Evolutionary conservation across 2,888 invertebrate genomes (phyloP), one percentile per base, ranked within the genome.

Genomic region (Sisyra nigra): DNA sequence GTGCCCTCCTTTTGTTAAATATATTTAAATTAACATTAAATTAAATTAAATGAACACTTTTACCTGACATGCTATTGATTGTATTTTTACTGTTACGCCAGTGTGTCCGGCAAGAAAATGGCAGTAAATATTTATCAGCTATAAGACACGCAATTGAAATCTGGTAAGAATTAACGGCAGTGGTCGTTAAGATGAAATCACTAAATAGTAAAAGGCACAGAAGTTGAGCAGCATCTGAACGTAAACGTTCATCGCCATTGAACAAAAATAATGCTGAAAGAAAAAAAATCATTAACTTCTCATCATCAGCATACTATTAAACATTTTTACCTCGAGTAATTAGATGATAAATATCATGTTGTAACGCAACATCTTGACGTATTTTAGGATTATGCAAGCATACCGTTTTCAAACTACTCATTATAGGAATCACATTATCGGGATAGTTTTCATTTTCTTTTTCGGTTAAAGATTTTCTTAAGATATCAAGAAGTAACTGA

Each of bases 311-410:
- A 35, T 31, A 42, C 24, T 31, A 10, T 42, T 35, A 38, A 38
- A 40, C 44, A 37, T 47, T 50, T 55, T 47, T 52, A 66, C 71
- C 68, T 59, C 72, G 59, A 36, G 71, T 52, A 47, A 69, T 57
- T 49, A 60, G 65, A 44, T 60, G 61, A 43, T 63, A 58, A 14
- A 69, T 50, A 34, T 66, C 54, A 57, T 55, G 48, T 61, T 64
- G 46, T 56, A 65, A 51, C 55, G 73, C 59, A 57, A 80, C 56
- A 61, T 76, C 55, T 60, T 70, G 51, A 58, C 79, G 58, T 55
- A 76, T 55, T 59, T 68, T 49, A 56, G 68, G 52, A 63, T 57
- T 74, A 63, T 68, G 71, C 55, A 65, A 65, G 60, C 58, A 62
- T 52, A 66, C 57, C 54, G 60, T 53, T 55, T 68, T 69, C 50